A percentile compares a stretch with the other conserved stretches of the same genome.
Evolutionary conservation across 2,113 vertebrate species (phyloP).

Genomic region (Melospiza georgiana): DNA sequence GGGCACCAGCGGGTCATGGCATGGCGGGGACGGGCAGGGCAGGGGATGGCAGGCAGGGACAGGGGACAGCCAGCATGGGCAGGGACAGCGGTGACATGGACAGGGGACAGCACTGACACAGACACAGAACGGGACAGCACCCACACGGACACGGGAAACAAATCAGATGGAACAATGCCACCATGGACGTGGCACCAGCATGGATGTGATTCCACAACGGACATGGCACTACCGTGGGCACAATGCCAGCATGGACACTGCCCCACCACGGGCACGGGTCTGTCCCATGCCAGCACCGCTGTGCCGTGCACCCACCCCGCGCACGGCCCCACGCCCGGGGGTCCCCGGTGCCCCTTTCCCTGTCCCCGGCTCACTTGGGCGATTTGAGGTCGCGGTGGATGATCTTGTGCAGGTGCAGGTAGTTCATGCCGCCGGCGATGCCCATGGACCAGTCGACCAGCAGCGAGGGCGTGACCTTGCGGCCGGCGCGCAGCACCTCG

Average conservation of each 20-base stretch:
- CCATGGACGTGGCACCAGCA: no score
- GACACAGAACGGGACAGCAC: not conserved
- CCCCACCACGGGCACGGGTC: not conserved
- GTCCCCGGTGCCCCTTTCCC: not conserved
- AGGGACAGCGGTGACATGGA: not conserved
- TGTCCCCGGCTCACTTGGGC: conserved; percentile 84
- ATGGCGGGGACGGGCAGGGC: not conserved
- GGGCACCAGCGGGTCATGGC: not conserved
- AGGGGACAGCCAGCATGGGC: not conserved
- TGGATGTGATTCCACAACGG: fast-evolving
- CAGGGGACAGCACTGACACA: not conserved
- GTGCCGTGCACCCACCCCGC: fast-evolving
- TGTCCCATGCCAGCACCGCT: fast-evolving
- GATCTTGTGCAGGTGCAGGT: conserved; percentile 98
- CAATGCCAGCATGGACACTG: not conserved
- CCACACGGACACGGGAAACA: fast-evolving
- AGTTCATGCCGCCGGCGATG: conserved; percentile 98
- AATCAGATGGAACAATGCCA: not conserved
- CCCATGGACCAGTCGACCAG: conserved; percentile 99
- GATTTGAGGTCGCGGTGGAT: conserved; percentile 99
- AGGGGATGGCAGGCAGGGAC: not conserved
- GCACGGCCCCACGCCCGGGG: fast-evolving
- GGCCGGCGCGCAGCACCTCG: conserved; percentile 94
- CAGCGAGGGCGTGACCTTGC: conserved; percentile 91
- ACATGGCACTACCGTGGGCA: fast-evolving